Percentiles rank a stretch among this genome's conserved stretches.
phyloP scores from a whole-genome alignment of 2,797 vertebrate genomes.

The Manis javanica region DNA sequence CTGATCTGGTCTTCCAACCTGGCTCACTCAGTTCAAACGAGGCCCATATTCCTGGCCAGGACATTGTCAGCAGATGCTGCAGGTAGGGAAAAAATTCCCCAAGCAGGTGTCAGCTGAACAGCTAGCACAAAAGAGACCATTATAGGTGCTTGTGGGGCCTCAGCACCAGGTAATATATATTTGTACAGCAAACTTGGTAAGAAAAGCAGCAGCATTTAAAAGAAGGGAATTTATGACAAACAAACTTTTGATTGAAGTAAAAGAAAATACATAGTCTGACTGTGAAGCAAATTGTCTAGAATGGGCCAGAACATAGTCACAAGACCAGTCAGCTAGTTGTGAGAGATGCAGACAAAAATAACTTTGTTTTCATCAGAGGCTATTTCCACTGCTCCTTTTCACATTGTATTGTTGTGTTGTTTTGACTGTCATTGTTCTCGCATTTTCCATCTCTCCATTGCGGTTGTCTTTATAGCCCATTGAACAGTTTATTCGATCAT shows the following conservation, averaged over 20 bases:
- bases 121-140: neutral
- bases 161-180: neutral
- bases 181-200: neutral
- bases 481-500: neutral
- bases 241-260: neutral
- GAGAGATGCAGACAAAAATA: constrained; percentile 46
- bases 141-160: neutral
- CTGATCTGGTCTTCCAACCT: neutral
- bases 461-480: neutral
- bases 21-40: neutral
- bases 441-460: neutral
- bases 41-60: neutral
- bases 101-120: neutral
- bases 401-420: neutral
- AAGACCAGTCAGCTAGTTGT: constrained; percentile 19
- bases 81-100: neutral
- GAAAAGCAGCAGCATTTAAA: neutral
- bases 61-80: neutral
- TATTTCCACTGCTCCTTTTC: neutral
- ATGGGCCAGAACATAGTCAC: constrained; percentile 46
- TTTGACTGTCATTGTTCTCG: neutral
- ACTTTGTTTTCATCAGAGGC: neutral
- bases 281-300: constrained; percentile 33
- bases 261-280: neutral
- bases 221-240: neutral